A percentile compares a stretch with the other conserved stretches of the same genome.
phyloP scores from a whole-genome alignment of 2,113 vertebrate species.

The Neotragus moschatus region DNA sequence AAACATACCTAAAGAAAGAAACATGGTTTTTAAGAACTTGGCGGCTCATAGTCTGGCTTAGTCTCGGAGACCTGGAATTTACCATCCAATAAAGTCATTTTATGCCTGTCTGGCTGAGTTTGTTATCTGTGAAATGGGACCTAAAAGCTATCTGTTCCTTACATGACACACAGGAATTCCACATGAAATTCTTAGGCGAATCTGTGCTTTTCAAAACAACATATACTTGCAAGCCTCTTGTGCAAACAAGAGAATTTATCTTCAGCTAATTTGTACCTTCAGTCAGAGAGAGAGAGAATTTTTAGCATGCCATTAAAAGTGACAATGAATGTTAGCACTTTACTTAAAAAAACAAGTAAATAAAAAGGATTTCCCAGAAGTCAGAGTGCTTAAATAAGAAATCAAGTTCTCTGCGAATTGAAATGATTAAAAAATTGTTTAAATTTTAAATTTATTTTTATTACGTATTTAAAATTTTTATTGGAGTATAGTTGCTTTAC shows the following conservation, averaged over 20 bases:
- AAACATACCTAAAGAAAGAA: background rate
- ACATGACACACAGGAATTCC: background rate
- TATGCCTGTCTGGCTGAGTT: background rate
- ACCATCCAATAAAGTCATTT: background rate
- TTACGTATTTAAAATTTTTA: background rate
- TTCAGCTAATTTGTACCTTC: background rate
- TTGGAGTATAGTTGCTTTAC: background rate
- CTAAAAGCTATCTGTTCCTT: background rate
- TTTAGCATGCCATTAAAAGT: background rate
- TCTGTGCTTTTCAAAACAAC: background rate
- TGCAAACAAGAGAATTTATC: background rate
- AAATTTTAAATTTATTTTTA: background rate
- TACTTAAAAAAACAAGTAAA: background rate
- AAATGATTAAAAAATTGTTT: slow-evolving; percentile 2
- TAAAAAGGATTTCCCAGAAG: background rate
- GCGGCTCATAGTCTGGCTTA: background rate
- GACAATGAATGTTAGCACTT: slow-evolving; percentile 5
- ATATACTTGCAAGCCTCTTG: background rate
- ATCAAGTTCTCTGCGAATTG: background rate
- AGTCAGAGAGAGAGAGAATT: background rate
- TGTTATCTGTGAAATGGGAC: background rate
- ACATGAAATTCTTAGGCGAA: background rate
- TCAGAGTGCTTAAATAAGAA: slow-evolving; percentile 6
- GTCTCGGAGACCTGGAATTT: background rate
- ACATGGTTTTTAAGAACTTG: background rate